Evolutionary conservation across 2,888 invertebrate species (phyloP), one percentile per base, ranked within the genome.

Genomic region (Athalia cordata): DNA sequence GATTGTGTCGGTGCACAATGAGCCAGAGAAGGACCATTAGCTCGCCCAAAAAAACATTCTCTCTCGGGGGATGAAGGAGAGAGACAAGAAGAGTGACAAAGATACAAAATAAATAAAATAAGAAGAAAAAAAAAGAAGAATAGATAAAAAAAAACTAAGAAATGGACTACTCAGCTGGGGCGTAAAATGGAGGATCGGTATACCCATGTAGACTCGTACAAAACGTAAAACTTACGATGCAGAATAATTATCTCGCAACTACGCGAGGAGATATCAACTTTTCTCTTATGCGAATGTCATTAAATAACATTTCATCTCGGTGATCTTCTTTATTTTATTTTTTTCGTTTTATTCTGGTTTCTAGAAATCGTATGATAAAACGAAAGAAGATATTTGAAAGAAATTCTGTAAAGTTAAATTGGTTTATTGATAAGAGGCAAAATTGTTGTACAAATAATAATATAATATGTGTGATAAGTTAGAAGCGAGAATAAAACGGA

Each of bases 31-130:
- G 68, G 68, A 66, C 65, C 79, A 79, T 79, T 79, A 77, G 77
- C 47, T 50, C 52, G n/a, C 65, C 62, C 78, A 77, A 66, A 66
- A 82, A 78, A 84, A 81, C 80, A 78, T 80, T 80, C 77, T 64
- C 70, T 77, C 79, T 52, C 11, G 62, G 62, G 50, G 52, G 74
- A 62, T 78, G 77, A 80, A n/a, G n/a, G 67, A 79, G 64, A 72
- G 62, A 52, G 76, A 45, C 64, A 57, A 61, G 57, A n/a, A 49
- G 66, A 29, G 7, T 13, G 70, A 4, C 4, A 0, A 11, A 47
- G 50, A 47, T 47, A 7, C n/a, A 5, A 13, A 13, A 29, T 3
- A 52, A 29, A 15, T 0, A 50, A 49, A 66, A 49, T 29, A n/a
- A n/a, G n/a, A n/a, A n/a, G 29, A 68, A 7, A 11, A 11, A 29